A percentile compares a stretch with the other conserved stretches of the same genome.
phyloP scores from a whole-genome alignment of 2,888 invertebrate species.

The Galeruca laticollis region DNA sequence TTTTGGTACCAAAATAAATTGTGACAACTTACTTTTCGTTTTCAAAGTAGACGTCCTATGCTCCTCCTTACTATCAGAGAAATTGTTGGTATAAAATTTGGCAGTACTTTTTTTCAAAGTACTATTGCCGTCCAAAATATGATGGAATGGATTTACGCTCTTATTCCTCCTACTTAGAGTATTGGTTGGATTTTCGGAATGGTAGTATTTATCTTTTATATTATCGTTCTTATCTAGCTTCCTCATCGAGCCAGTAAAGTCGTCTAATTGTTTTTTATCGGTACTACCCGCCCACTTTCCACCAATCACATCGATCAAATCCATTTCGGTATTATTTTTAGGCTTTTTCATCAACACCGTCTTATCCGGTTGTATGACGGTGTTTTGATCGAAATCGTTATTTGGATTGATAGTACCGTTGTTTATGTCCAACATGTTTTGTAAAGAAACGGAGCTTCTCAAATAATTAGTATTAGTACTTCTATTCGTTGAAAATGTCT shows the following conservation, averaged over 20 bases:
- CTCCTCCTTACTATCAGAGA: slow-evolving; percentile 43
- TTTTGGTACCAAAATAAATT: background rate
- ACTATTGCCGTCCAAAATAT: slow-evolving; percentile 62
- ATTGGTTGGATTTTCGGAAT: slow-evolving; percentile 45
- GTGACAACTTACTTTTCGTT: slow-evolving; percentile 52
- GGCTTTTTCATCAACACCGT: slow-evolving; percentile 57
- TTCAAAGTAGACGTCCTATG: slow-evolving; percentile 41
- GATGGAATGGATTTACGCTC: slow-evolving; percentile 72
- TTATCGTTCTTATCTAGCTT: slow-evolving; percentile 56
- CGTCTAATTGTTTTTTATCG: slow-evolving; percentile 53
- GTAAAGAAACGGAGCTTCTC: slow-evolving; percentile 60
- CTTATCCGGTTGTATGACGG: slow-evolving; percentile 63
- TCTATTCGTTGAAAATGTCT: slow-evolving; percentile 45
- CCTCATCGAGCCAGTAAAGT: slow-evolving; percentile 55
- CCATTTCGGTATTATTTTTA: slow-evolving; percentile 62
- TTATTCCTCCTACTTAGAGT: slow-evolving; percentile 66
- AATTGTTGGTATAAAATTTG: slow-evolving; percentile 51
- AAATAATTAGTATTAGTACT: slow-evolving; percentile 52
- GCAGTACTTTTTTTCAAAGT: slow-evolving; percentile 48
- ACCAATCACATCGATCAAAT: slow-evolving; percentile 63
- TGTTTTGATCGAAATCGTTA: slow-evolving; percentile 66
- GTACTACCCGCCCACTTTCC: slow-evolving; percentile 58
- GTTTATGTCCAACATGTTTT: slow-evolving; percentile 60
- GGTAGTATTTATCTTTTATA: slow-evolving; percentile 51
- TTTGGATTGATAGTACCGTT: slow-evolving; percentile 61